Conservation (phyloP, 2,888 invertebrate species). For the Pristionchus maxplancki region DNA sequence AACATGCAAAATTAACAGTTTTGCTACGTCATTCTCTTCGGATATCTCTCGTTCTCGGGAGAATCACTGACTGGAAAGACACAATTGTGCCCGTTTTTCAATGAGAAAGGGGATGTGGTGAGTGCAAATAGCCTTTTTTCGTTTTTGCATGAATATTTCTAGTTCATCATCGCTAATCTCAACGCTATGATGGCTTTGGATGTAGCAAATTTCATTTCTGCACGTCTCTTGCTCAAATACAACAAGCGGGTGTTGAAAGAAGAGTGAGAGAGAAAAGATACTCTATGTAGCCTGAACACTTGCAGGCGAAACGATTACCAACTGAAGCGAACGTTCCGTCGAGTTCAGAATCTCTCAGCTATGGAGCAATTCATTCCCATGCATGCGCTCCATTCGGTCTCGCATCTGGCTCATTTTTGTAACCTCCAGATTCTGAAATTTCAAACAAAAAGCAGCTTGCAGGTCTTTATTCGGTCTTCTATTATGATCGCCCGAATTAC, state of each 20-base stretch:
- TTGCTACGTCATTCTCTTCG: not conserved
- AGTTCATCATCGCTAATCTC: not conserved
- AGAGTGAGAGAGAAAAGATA: not conserved
- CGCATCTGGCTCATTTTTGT: not conserved
- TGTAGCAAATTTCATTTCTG: not conserved
- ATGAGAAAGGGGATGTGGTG: not conserved
- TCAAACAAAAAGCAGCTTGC: not conserved
- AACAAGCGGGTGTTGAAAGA: not conserved
- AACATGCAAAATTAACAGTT: not conserved
- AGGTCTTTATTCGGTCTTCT: not conserved
- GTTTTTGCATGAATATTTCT: too few species aligned
- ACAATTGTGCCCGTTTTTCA: not conserved
- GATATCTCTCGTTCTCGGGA: not conserved
- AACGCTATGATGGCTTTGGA: not conserved
- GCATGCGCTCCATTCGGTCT: not conserved
- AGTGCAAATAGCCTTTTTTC: too few species aligned
- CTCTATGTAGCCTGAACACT: too few species aligned
- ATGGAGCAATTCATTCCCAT: constrained; percentile 19
- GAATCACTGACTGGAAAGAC: not conserved
- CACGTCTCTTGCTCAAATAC: not conserved
- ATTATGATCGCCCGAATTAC: not conserved
- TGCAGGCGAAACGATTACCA: not conserved
- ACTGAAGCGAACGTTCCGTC: not conserved
- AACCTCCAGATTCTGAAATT: not conserved
- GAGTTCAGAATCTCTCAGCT: not conserved